Evolutionary conservation across 2,797 vertebrate genomes (phyloP), one percentile per base, ranked within the genome.

Genomic region (Huso huso): DNA sequence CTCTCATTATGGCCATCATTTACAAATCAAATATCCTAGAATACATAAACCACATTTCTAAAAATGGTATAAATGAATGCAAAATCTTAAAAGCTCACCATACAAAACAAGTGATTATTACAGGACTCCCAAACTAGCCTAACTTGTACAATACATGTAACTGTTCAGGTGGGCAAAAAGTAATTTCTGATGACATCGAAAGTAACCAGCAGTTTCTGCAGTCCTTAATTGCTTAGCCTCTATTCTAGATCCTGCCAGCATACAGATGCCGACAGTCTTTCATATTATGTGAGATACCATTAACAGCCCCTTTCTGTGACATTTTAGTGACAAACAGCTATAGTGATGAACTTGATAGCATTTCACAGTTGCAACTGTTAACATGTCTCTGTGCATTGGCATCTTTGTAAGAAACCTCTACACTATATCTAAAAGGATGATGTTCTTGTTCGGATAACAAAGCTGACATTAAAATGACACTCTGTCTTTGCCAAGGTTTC

Each of bases 401-500:
- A 85, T 87, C 84, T 88, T 68, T 85, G 85, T 80, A 82, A 86
- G 80, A 77, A 88, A 89, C 86, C 86, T 87, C 87, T 81, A 82
- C 79, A 78, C 77, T 82, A 78, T 82, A 86, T 89, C 84, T 91
- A 84, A 87, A 84, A 81, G 87, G 87, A 88, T 88, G 87, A 90
- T 90, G 89, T 93, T 93, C 88, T 91, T 91, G 85, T 87, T 91
- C 88, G 89, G 92, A 93, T 91, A 90, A 90, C 64, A 88, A 89
- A 87, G 88, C 85, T 84, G 90, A 91, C 92, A 89, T 88, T 87
- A 89, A 87, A 91, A 89, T 93, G 94, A 95, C 91, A 91, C 91
- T 85, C 88, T 85, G 88, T 91, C 91, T 92, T 87, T 87, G 84
- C 91, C 92, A 95, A 96, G 93, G 93, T 94, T 95, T 95, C 90